These are phyloP conservation scores for Bombus pascuorum DNA, from an alignment of 1,140 invertebrate genomes.

Conservation along the genomic window DNA sequence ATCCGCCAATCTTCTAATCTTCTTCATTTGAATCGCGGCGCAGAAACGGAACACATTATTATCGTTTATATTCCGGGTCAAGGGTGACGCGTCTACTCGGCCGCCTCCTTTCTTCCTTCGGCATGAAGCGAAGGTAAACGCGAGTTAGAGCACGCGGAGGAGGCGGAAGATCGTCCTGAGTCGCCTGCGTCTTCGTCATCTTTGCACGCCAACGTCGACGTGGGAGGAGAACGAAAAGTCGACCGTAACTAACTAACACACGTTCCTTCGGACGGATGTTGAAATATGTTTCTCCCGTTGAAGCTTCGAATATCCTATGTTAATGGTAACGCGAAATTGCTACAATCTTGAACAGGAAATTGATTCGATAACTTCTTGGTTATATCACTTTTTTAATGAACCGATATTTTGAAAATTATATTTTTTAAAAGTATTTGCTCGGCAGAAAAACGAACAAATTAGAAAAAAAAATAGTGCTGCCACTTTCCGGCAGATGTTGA, in stretches of 20 bases:
- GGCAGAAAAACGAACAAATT: no score
- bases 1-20: conserved; percentile 65
- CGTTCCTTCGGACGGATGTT: not conserved
- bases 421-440: no score
- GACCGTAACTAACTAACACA: not conserved
- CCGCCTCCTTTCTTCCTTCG: conserved; percentile 32
- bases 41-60: conserved; percentile 60
- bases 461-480: no score
- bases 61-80: conserved; percentile 59
- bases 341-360: no score
- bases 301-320: not conserved
- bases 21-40: conserved; percentile 62
- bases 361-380: no score
- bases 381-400: no score
- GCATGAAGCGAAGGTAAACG: conserved; percentile 10
- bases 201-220: not conserved
- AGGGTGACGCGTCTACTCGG: conserved; percentile 47
- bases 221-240: conserved; percentile 23
- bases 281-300: not conserved
- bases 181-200: not conserved
- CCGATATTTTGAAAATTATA: no score
- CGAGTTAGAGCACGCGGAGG: conserved; percentile 12
- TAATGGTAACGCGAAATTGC: no score
- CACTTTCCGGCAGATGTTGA: no score
- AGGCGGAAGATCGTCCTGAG: conserved; percentile 34